phyloP scores from a whole-genome alignment of 1,140 invertebrate species.

The Pseudobourletiella spinata region DNA sequence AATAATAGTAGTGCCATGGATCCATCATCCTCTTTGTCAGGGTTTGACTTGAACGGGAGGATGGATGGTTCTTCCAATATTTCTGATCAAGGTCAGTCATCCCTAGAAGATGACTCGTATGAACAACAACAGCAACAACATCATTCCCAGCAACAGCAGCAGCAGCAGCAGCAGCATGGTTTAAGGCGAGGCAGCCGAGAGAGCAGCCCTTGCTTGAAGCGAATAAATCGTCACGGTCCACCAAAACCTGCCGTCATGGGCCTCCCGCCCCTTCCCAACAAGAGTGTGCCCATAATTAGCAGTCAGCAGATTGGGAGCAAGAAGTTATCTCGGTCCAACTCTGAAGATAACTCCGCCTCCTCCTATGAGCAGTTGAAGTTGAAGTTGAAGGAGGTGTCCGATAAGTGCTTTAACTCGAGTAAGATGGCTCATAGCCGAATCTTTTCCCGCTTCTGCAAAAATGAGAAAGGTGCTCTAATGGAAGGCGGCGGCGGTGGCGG shows the following conservation, averaged over 20 bases:
- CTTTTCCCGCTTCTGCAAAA: conserved; percentile 28
- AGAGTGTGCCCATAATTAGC: neutral
- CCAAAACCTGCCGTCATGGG: conserved; percentile 15
- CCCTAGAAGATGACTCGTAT: neutral
- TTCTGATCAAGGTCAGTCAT: neutral
- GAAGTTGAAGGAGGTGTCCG: conserved; percentile 34
- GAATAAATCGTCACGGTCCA: conserved; percentile 19
- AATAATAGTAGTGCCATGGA: too few relatives aligned
- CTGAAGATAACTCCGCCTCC: neutral
- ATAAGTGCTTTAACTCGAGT: conserved; percentile 24
- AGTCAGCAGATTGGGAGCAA: neutral
- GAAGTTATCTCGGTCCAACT: conserved; percentile 1
- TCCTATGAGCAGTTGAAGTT: conserved; percentile 33
- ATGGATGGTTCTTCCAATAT: neutral
- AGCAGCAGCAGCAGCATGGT: neutral
- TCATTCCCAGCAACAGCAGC: neutral
- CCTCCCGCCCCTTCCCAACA: conserved; percentile 29
- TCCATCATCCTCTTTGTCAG: too few relatives aligned
- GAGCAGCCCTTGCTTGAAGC: conserved; percentile 32
- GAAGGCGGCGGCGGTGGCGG: neutral
- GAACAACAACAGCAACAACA: neutral
- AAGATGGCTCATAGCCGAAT: conserved; percentile 14
- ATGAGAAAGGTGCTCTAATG: conserved; percentile 4
- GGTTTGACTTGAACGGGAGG: neutral
- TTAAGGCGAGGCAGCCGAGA: conserved; percentile 16